phyloP scores from a whole-genome alignment of 2,797 vertebrate genomes.

The Selene dorsalis region DNA sequence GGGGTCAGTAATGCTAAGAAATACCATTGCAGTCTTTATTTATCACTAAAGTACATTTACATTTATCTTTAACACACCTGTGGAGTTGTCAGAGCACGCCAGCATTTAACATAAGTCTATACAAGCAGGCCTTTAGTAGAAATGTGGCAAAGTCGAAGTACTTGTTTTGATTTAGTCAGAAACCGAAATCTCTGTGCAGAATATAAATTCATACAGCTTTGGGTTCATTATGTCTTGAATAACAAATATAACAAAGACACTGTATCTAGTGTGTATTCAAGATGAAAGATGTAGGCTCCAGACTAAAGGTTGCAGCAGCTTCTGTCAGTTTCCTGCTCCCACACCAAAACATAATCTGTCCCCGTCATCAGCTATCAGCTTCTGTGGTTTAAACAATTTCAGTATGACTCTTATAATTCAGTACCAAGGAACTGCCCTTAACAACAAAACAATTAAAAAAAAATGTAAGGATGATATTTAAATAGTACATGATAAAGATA shows the following conservation, averaged over 20 bases:
- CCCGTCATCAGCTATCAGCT: not conserved
- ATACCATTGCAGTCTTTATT: constrained; percentile 12
- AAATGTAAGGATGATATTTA: no score
- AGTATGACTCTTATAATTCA: not conserved
- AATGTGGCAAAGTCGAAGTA: not conserved
- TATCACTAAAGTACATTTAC: not conserved
- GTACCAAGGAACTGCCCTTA: not conserved
- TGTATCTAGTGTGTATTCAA: not conserved
- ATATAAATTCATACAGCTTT: not conserved
- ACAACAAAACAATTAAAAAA: not conserved
- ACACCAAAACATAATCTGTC: not conserved
- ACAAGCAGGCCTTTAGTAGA: not conserved
- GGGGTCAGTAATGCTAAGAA: constrained; percentile 56
- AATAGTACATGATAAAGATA: no score
- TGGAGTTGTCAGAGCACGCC: not conserved
- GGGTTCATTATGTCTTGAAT: not conserved
- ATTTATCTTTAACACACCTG: not conserved
- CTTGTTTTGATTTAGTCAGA: constrained; percentile 5
- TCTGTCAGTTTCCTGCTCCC: not conserved
- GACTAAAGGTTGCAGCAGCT: not conserved
- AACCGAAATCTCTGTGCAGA: not conserved
- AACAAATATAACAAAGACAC: not conserved
- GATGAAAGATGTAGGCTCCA: not conserved
- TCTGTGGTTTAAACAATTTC: not conserved
- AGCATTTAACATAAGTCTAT: not conserved